These are phyloP conservation scores for Vanessa atalanta DNA, from an alignment of 1,140 invertebrate genomes.

Conservation along the genomic window DNA sequence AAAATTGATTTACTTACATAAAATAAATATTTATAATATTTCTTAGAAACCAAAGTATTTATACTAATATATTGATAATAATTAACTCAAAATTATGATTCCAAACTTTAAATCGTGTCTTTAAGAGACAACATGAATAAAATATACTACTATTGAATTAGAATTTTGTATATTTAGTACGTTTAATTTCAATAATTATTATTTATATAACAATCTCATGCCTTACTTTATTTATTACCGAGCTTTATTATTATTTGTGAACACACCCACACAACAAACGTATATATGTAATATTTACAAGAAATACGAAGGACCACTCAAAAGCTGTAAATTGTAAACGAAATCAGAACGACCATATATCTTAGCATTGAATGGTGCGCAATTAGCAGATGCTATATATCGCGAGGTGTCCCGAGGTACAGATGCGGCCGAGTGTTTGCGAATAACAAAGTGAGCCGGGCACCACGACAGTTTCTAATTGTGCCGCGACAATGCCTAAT, in stretches of 20 bases:
- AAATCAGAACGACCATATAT: constrained; percentile 20
- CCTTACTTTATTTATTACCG: too few relatives aligned
- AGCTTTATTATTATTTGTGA: too few relatives aligned
- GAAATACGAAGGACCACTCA: neutral
- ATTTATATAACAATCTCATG: too few relatives aligned
- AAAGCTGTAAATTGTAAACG: neutral
- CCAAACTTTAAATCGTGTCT: too few relatives aligned
- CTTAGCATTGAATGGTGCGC: constrained; percentile 27
- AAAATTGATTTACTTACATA: too few relatives aligned
- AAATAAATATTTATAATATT: too few relatives aligned
- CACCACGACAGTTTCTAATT: constrained; percentile 75
- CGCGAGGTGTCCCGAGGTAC: constrained; percentile 42
- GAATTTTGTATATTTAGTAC: too few relatives aligned
- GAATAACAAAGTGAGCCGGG: constrained; percentile 69
- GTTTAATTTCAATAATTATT: neutral
- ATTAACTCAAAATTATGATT: too few relatives aligned
- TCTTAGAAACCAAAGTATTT: too few relatives aligned
- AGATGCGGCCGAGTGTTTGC: constrained; percentile 71
- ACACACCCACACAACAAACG: neutral
- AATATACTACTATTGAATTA: too few relatives aligned
- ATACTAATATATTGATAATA: too few relatives aligned
- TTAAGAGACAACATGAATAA: too few relatives aligned
- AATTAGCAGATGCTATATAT: constrained; percentile 60
- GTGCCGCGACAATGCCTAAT: constrained; percentile 77
- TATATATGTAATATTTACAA: neutral